Percentiles rank a stretch among this genome's conserved stretches.
These are phyloP conservation scores for Resseliella maxima DNA, from an alignment of 2,888 invertebrate species.

Conservation along the genomic window DNA sequence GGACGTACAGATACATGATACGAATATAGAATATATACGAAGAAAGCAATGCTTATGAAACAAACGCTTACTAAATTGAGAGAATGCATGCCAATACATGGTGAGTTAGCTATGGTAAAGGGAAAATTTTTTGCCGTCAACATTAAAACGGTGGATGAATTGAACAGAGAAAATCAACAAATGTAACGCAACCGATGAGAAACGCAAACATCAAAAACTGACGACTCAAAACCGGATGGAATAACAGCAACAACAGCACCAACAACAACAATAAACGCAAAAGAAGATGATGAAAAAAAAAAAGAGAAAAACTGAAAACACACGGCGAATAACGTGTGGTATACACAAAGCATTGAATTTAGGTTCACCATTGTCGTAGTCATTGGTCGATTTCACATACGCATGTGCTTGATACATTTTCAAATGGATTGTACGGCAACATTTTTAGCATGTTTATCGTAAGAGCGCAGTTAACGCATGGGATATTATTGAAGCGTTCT, in stretches of 20 bases:
- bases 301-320: neutral
- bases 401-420: neutral
- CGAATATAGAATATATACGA: neutral
- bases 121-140: neutral
- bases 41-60: neutral
- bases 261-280: neutral
- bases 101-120: neutral
- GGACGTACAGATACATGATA: slow-evolving; percentile 1
- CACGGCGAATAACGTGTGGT: neutral
- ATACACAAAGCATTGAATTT: neutral
- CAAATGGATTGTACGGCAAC: neutral
- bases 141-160: neutral
- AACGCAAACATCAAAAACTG: slow-evolving; percentile 2
- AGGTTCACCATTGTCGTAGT: neutral
- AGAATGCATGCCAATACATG: neutral
- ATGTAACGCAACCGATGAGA: slow-evolving; percentile 8
- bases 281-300: neutral
- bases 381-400: neutral
- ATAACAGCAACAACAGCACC: no score
- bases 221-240: slow-evolving; percentile 25
- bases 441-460: neutral
- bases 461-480: neutral
- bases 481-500: neutral
- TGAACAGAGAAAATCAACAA: neutral
- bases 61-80: neutral